Percentiles rank a stretch among this genome's conserved stretches.
Evolutionary conservation across 2,888 invertebrate species (phyloP).

Genomic region (Drosophila aldrichi): DNA sequence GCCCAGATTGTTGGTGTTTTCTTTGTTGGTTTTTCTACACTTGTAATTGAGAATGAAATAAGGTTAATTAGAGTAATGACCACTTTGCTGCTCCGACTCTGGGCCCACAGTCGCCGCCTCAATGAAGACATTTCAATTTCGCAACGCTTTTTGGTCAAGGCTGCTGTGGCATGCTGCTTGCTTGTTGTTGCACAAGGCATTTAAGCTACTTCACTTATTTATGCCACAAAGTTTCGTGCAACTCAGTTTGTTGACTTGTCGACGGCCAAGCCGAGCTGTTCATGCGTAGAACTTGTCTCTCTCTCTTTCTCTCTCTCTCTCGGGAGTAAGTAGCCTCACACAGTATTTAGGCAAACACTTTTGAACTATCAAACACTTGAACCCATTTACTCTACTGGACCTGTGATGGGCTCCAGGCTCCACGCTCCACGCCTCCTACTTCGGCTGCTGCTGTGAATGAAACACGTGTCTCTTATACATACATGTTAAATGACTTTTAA

Average conservation of each 20-base stretch:
- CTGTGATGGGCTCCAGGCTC: conserved; percentile 14
- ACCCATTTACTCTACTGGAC: conserved; percentile 57
- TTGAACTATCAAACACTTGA: conserved; percentile 64
- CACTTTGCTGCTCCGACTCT: conserved; percentile 54
- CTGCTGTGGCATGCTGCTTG: conserved; percentile 35
- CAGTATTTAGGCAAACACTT: conserved; percentile 40
- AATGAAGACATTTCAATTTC: conserved; percentile 59
- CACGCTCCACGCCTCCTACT: conserved; percentile 3
- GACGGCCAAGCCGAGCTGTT: conserved; percentile 1
- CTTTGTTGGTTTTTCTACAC: conserved; percentile 50
- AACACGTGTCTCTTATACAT: conserved; percentile 41
- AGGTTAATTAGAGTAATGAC: conserved; percentile 81
- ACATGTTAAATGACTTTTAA: conserved; percentile 79
- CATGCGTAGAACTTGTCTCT: conserved; percentile 7
- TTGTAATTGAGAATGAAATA: conserved; percentile 81
- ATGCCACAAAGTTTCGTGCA: conserved; percentile 26
- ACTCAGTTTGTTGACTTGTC: conserved; percentile 23
- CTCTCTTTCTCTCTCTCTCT: background rate
- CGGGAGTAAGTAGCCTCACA: conserved; percentile 1
- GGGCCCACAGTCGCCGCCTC: conserved; percentile 15
- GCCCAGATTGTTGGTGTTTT: conserved; percentile 16
- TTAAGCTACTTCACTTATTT: conserved; percentile 56
- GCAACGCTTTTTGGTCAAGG: conserved; percentile 64
- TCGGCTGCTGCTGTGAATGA: background rate
- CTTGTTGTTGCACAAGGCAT: conserved; percentile 34